Conservation (phyloP, 2,113 vertebrate species). For the Aptenodytes patagonicus region DNA sequence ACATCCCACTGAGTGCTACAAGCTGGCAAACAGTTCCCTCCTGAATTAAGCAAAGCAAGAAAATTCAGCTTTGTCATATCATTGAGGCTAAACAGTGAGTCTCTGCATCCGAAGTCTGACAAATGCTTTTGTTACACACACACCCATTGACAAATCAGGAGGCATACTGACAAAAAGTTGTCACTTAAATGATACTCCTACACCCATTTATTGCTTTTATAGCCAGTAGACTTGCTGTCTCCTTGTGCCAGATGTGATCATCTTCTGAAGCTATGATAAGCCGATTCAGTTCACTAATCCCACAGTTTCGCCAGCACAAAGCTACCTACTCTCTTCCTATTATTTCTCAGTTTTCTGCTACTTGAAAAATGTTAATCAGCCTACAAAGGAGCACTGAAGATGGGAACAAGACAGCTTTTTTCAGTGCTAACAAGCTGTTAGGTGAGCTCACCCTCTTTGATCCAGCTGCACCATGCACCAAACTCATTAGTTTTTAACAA, state of each 20-base stretch:
- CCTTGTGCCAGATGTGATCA: not conserved
- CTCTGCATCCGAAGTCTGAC: not conserved
- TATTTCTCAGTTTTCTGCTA: not conserved
- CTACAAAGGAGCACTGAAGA: rapidly evolving
- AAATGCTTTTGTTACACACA: not conserved
- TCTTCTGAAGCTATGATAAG: not conserved
- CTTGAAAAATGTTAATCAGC: not conserved
- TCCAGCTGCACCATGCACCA: not conserved
- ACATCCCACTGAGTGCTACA: not conserved
- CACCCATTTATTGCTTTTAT: not conserved
- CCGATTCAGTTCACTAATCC: not conserved
- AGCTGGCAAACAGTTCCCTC: not conserved
- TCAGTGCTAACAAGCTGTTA: not conserved
- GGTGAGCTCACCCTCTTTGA: not conserved
- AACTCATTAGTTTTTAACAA: not conserved
- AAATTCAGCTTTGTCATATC: not conserved
- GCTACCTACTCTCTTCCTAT: not conserved
- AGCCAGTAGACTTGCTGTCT: not conserved
- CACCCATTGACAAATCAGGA: not conserved
- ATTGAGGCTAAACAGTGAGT: rapidly evolving
- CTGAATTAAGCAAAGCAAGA: not conserved
- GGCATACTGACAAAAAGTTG: not conserved
- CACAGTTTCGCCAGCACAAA: not conserved
- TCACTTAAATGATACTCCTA: not conserved
- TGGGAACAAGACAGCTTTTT: rapidly evolving